Conservation (phyloP, 1,140 invertebrate genomes). For the Rhyzopertha dominica region DNA sequence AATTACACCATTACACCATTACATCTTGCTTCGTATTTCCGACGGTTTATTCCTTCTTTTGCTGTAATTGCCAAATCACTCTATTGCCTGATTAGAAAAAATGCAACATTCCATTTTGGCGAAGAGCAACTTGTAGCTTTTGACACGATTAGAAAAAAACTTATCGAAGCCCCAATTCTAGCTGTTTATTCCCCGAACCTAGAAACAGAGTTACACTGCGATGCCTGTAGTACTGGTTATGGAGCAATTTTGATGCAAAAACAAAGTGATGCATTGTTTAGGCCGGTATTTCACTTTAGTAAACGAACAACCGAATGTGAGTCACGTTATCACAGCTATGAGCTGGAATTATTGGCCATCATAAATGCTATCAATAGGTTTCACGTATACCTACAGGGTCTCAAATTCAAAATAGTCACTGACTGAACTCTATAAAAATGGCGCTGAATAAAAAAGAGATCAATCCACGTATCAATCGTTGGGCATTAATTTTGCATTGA, state of each 20-base stretch:
- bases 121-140: not conserved
- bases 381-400: no score
- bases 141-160: not conserved
- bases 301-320: constrained; percentile 12
- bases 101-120: not conserved
- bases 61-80: constrained; percentile 1
- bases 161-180: constrained; percentile 7
- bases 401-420: no score
- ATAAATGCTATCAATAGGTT: no score
- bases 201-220: constrained; percentile 13
- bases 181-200: constrained; percentile 7
- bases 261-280: constrained; percentile 16
- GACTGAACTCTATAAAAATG: no score
- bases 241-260: constrained; percentile 24
- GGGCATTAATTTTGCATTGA: no score
- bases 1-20: constrained; percentile 9
- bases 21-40: constrained; percentile 9
- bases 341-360: constrained; percentile 45
- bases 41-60: constrained; percentile 10
- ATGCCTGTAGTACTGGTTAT: constrained; percentile 19
- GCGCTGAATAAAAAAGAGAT: no score
- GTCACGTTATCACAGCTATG: constrained; percentile 19
- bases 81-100: constrained; percentile 1
- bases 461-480: no score
- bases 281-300: constrained; percentile 27